Percentiles rank a stretch among this genome's conserved stretches.
phyloP scores from a whole-genome alignment of 2,113 vertebrate genomes.

The Mastomys coucha region DNA sequence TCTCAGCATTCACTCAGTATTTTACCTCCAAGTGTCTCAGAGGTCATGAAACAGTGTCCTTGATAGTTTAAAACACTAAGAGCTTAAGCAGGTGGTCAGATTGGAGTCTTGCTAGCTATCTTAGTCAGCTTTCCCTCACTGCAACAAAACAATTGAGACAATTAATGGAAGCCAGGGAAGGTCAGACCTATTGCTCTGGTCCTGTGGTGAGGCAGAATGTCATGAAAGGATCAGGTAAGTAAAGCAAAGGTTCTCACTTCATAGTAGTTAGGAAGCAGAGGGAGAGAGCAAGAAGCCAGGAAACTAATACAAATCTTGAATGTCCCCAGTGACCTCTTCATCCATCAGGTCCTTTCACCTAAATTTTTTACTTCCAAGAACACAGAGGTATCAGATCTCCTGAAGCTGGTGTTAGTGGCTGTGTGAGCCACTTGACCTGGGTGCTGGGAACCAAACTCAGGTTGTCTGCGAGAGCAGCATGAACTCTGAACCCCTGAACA shows the following conservation, averaged over 20 bases:
- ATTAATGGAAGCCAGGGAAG: neutral
- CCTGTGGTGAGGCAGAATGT: neutral
- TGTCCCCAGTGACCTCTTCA: neutral
- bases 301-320: neutral
- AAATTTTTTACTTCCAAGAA: neutral
- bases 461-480: neutral
- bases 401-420: neutral
- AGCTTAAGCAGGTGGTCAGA: neutral
- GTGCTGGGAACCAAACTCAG: neutral
- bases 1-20: neutral
- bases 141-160: neutral
- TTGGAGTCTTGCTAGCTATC: neutral
- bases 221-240: neutral
- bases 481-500: too few relatives aligned
- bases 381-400: too few relatives aligned
- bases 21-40: neutral
- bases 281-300: neutral
- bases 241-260: neutral
- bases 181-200: neutral
- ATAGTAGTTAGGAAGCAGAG: neutral
- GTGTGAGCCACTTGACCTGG: too few relatives aligned
- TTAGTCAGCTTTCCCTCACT: neutral
- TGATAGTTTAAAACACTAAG: neutral
- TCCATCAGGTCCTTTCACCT: too few relatives aligned
- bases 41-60: fast-evolving